Conservation (phyloP, 2,888 invertebrate species). For the Villa cingulata region DNA sequence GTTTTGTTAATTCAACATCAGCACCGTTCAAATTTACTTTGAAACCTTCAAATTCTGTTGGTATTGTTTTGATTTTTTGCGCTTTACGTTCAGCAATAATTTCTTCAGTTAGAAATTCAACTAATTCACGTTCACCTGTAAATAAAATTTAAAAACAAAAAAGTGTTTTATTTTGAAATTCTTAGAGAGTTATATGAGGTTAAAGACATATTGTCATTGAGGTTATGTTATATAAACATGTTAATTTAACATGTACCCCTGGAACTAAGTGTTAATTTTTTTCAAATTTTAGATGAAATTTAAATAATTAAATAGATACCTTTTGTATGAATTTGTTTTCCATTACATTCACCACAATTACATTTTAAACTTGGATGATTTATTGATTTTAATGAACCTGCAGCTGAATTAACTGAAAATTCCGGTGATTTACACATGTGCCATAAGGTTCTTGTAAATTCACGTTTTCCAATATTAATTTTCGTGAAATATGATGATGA, state of each 20-base stretch:
- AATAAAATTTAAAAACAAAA: conserved; percentile 1
- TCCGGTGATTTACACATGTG: conserved; percentile 44
- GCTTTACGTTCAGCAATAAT: conserved; percentile 82
- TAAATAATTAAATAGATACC: conserved; percentile 38
- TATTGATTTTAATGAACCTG: conserved; percentile 33
- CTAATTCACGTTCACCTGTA: conserved; percentile 70
- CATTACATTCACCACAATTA: conserved; percentile 54
- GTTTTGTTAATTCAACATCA: conserved; percentile 70
- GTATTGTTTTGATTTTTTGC: conserved; percentile 58
- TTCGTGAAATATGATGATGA: conserved; percentile 17
- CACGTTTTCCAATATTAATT: conserved; percentile 40
- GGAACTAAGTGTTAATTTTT: background rate
- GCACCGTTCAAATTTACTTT: conserved; percentile 64
- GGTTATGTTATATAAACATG: conserved; percentile 2
- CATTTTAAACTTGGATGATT: conserved; percentile 49
- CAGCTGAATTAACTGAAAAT: conserved; percentile 8
- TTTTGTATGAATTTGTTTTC: conserved; percentile 53
- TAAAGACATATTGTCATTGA: no score
- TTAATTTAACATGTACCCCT: no score
- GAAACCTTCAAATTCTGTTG: conserved; percentile 70
- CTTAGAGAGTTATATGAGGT: conserved; percentile 1
- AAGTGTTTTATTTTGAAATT: conserved; percentile 9
- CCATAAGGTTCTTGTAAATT: conserved; percentile 58
- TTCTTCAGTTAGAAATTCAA: conserved; percentile 86
- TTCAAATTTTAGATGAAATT: no score